These are phyloP conservation scores for Heliconius cydno DNA, from an alignment of 2,888 invertebrate genomes.

Conservation along the genomic window DNA sequence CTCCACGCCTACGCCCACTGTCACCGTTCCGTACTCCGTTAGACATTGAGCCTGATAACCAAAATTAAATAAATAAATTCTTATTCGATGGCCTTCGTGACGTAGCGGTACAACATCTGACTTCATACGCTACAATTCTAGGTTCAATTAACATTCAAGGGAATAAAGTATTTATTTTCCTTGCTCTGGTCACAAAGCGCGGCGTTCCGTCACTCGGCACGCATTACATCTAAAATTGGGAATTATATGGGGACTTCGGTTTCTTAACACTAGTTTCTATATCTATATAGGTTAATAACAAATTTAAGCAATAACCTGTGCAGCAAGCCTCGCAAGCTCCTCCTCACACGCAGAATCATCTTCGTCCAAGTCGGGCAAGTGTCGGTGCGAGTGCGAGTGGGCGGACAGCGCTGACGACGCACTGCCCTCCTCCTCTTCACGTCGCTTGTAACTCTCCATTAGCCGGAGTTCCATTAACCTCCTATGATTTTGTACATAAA, in stretches of 20 bases:
- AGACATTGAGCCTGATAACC: constrained; percentile 49
- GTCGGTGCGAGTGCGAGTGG: constrained; percentile 93
- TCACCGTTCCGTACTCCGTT: constrained; percentile 50
- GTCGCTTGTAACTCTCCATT: constrained; percentile 78
- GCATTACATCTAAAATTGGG: background rate
- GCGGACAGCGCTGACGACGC: constrained; percentile 96
- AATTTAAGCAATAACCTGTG: constrained; percentile 74
- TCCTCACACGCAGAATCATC: constrained; percentile 93
- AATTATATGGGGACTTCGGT: background rate
- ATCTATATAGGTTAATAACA: background rate
- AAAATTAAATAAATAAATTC: background rate
- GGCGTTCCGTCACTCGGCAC: no score
- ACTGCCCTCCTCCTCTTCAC: constrained; percentile 90
- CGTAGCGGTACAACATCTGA: no score
- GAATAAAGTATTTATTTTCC: no score
- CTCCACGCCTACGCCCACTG: constrained; percentile 46
- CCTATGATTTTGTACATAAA: constrained; percentile 58
- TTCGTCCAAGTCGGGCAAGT: constrained; percentile 96
- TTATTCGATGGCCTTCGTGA: no score
- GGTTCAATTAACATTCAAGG: no score
- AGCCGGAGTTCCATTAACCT: constrained; percentile 85
- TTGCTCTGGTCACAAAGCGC: no score
- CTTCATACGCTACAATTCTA: no score
- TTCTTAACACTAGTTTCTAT: background rate
- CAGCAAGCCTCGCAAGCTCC: constrained; percentile 89